Percentiles rank a stretch among this genome's conserved stretches.
These are phyloP conservation scores for Timema cristinae DNA, from an alignment of 2,888 invertebrate species.

Conservation along the genomic window DNA sequence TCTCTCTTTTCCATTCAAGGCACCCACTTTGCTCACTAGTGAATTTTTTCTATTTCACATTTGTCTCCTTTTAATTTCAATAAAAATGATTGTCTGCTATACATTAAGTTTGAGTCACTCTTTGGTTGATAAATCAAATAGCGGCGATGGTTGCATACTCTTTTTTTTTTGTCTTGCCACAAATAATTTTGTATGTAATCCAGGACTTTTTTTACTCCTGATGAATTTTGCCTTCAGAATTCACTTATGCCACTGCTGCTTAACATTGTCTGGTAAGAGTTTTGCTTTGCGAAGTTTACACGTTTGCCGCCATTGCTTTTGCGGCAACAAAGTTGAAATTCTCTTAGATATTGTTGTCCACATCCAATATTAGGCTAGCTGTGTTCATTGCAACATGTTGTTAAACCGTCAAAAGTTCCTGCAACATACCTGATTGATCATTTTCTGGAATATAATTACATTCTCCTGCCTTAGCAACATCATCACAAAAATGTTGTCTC, in stretches of 20 bases:
- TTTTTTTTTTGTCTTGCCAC: no score
- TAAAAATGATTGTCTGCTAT: no score
- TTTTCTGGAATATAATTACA: no score
- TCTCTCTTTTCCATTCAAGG: neutral
- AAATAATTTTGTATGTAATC: no score
- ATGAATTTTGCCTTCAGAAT: neutral
- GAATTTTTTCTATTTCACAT: neutral
- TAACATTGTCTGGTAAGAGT: neutral
- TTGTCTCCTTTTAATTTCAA: no score
- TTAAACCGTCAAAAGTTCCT: no score
- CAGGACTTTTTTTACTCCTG: neutral
- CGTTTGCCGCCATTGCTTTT: neutral
- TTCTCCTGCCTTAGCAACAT: no score
- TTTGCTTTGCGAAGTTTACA: neutral
- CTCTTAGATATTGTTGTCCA: neutral
- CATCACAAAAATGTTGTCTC: no score
- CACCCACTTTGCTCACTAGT: neutral
- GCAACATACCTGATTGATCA: no score
- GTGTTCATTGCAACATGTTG: neutral
- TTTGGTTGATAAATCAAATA: no score
- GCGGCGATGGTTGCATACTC: no score
- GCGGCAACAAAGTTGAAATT: neutral
- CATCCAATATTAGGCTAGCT: neutral
- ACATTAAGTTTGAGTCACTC: no score
- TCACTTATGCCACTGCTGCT: neutral